A percentile compares a stretch with the other conserved stretches of the same genome.
phyloP scores from a whole-genome alignment of 2,113 vertebrate species.

The Dromiciops gliroides region DNA sequence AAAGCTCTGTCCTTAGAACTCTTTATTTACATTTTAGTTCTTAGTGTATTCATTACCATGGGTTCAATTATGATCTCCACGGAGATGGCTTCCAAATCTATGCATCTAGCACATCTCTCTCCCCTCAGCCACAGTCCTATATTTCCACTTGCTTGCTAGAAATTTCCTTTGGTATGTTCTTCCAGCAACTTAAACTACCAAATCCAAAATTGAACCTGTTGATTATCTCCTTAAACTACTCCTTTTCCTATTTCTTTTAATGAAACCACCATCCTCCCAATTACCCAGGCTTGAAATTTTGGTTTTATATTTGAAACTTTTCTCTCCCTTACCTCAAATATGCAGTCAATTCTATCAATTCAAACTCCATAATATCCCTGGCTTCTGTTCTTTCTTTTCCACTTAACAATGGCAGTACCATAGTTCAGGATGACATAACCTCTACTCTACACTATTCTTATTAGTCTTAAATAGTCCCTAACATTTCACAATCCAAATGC shows the following conservation, averaged over 20 bases:
- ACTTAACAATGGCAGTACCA: not conserved
- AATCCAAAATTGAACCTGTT: not conserved
- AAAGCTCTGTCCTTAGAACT: not conserved
- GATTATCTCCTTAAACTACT: not conserved
- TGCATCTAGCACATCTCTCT: not conserved
- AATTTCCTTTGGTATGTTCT: not conserved
- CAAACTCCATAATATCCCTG: not conserved
- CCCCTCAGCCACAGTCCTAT: not conserved
- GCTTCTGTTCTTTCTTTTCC: not conserved
- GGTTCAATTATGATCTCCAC: not conserved
- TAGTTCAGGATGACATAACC: not conserved
- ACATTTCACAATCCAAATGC: not conserved
- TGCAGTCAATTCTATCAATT: not conserved
- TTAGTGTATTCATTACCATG: not conserved
- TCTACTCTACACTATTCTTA: not conserved
- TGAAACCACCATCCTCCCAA: not conserved
- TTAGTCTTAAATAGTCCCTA: not conserved
- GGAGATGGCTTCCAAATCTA: not conserved
- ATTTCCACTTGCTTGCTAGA: not conserved
- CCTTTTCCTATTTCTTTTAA: not conserved
- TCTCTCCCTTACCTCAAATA: not conserved
- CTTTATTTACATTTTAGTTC: not conserved
- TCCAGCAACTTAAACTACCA: not conserved
- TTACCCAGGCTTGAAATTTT: not conserved
- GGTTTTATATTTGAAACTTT: not conserved